Percentiles rank a stretch among this genome's conserved stretches.
Conservation (phyloP, 2,888 invertebrate species). For the Xiphydria camelus region DNA sequence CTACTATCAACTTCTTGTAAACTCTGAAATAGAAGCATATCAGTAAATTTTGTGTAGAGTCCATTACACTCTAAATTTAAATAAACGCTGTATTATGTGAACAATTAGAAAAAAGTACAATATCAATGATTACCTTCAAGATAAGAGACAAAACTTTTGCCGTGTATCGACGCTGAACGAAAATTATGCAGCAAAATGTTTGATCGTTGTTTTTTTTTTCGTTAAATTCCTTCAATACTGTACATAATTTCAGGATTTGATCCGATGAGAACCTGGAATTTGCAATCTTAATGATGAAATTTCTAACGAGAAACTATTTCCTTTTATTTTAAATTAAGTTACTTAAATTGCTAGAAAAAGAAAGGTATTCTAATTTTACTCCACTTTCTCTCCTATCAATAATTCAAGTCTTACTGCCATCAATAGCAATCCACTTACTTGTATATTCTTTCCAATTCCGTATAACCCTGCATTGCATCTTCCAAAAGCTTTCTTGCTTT, state of each 20-base stretch:
- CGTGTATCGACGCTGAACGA: conserved; percentile 73
- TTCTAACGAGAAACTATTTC: neutral
- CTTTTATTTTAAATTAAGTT: conserved; percentile 4
- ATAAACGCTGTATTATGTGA: neutral
- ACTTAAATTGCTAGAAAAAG: conserved; percentile 4
- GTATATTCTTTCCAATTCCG: conserved; percentile 59
- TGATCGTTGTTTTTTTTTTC: conserved; percentile 50
- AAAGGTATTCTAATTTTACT: no score
- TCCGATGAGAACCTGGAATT: conserved; percentile 61
- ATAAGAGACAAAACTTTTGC: conserved; percentile 76
- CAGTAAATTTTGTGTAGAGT: neutral
- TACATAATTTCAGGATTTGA: conserved; percentile 67
- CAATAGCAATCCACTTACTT: conserved; percentile 47
- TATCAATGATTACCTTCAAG: conserved; percentile 57
- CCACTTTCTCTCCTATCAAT: neutral
- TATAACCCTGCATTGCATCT: conserved; percentile 57
- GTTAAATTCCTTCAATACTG: conserved; percentile 65
- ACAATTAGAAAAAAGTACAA: neutral
- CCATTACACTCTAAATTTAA: neutral
- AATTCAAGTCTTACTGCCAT: neutral
- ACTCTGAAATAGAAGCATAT: conserved; percentile 34
- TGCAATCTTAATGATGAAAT: no score
- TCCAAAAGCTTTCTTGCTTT: conserved; percentile 62
- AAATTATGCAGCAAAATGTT: conserved; percentile 71
- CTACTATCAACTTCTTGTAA: conserved; percentile 51